Base-by-base conservation (phyloP, 2,797 vertebrate genomes). In the Kryptopterus vitreolus region DNA sequence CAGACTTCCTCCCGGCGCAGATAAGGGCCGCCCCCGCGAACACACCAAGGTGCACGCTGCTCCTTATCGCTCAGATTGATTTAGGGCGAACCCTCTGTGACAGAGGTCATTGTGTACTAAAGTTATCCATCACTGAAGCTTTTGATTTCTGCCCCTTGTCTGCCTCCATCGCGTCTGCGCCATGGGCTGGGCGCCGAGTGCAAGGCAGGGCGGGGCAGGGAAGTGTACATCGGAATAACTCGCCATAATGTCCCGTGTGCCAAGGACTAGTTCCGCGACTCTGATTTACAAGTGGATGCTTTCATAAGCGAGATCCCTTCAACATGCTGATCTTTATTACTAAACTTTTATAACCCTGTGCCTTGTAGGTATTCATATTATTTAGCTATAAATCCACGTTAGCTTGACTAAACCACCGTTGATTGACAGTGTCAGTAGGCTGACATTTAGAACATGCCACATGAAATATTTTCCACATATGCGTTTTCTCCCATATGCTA, bases 1-100 rank as follows among this genome's bases (percentile, higher is more conserved):
- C 90, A 93, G 93, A 95, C 96, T 95, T 95, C 95, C 95, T 95
- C 87, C 77, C 92, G 93, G 91, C 91, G 78, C 76, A 93, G 92
- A 94, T 94, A 94, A 94, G 90, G 91, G 85, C 90, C 92, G 92
- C 90, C 92, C 90, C 92, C 90, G 89, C 85, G 89, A 90, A 87
- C 90, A 89, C 89, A 94, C 92, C 92, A 91, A 93, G 92, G 92
- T 93, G 90, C 93, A 89, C 91, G 81, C 86, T 90, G 92, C 90
- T 92, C 90, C 95, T 95, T 97, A 93, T 94, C 92, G 62, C 87
- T 62, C 81, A 55, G 88, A 89, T 92, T 94, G 92, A 93, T 94
- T 93, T 92, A 93, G 89, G 91, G 91, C 90, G 88, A 93, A 90
- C 85, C 88, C 82, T 78, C 85, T 85, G 91, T 90, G 91, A 92